phyloP scores from a whole-genome alignment of 1,140 invertebrate genomes.

The Cotesia glomerata region DNA sequence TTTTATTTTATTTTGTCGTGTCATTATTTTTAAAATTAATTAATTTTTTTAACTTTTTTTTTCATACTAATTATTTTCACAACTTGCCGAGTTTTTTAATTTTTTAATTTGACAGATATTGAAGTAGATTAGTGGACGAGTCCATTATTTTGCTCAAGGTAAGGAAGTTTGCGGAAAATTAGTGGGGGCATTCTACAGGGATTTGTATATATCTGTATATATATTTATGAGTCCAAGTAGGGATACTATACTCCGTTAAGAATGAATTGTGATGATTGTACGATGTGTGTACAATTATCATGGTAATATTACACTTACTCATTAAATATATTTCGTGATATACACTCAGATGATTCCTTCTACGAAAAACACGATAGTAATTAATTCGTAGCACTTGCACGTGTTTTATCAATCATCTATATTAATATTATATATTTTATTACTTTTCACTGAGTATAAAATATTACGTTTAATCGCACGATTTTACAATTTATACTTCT shows the following conservation, averaged over 20 bases:
- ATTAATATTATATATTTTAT: no score
- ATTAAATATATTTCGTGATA: no score
- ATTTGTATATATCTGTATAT: background rate
- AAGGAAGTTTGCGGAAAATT: conserved; percentile 31
- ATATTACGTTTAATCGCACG: no score
- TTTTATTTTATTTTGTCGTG: conserved; percentile 31
- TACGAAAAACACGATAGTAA: no score
- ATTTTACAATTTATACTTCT: no score
- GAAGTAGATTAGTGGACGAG: conserved; percentile 42
- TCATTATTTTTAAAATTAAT: background rate
- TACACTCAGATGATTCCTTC: no score
- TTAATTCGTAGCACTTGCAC: no score
- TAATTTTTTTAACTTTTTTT: conserved; percentile 23
- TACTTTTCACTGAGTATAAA: no score
- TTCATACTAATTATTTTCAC: background rate
- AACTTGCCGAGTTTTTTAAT: background rate
- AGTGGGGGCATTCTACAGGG: background rate
- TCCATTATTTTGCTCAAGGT: conserved; percentile 41
- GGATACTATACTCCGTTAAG: conserved; percentile 33
- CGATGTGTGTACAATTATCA: conserved; percentile 43
- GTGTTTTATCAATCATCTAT: no score
- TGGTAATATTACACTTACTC: conserved; percentile 43
- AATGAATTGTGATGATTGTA: conserved; percentile 39
- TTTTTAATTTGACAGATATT: background rate
- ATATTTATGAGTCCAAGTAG: background rate